These are phyloP conservation scores for Rhabdomys pumilio DNA, from an alignment of 2,797 vertebrate genomes.

Conservation along the genomic window DNA sequence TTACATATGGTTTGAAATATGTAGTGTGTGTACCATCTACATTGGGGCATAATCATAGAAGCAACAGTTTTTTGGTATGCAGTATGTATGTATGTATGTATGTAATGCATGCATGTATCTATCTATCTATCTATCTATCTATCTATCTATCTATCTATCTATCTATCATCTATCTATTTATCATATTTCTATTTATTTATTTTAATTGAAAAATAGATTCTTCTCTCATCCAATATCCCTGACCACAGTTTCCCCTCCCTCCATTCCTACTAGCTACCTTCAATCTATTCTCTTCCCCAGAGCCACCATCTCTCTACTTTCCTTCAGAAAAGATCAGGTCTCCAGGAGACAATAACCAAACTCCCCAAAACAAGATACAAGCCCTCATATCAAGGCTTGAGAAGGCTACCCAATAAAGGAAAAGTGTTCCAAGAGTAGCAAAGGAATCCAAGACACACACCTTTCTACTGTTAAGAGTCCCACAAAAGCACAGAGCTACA, in stretches of 20 bases:
- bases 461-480: background rate
- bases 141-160: too few species aligned
- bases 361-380: background rate
- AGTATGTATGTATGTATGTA: background rate
- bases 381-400: background rate
- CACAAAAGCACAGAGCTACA: background rate
- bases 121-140: too few species aligned
- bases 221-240: too few species aligned
- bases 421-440: background rate
- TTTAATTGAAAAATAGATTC: too few species aligned
- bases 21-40: background rate
- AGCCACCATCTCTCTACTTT: background rate
- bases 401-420: background rate
- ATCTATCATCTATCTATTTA: too few species aligned
- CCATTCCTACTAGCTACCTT: too few species aligned
- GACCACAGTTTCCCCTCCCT: background rate
- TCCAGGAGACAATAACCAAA: background rate
- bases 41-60: background rate
- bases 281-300: background rate
- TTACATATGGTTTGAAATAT: background rate
- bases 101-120: too few species aligned
- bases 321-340: background rate
- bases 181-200: too few species aligned
- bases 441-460: background rate
- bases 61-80: background rate